These are phyloP conservation scores for Leptinotarsa defecta DNA, from an alignment of 1,140 invertebrate species.

Conservation along the genomic window DNA sequence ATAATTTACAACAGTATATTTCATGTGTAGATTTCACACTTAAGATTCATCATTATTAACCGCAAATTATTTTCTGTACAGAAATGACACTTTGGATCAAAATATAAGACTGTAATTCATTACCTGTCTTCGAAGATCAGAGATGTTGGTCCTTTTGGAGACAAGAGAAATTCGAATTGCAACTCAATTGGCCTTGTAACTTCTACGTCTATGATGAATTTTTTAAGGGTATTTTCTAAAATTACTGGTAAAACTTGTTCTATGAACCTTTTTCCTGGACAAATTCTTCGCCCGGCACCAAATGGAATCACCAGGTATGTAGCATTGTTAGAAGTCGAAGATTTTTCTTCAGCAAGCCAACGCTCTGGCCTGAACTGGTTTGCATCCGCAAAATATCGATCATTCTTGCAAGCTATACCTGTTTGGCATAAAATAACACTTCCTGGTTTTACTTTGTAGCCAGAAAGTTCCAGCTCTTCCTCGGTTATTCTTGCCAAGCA, in stretches of 20 bases:
- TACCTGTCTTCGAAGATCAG: conserved; percentile 65
- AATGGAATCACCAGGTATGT: conserved; percentile 80
- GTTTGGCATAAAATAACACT: conserved; percentile 86
- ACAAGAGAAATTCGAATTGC: conserved; percentile 78
- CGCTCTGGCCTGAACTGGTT: conserved; percentile 78
- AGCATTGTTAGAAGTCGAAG: conserved; percentile 56
- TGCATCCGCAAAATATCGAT: conserved; percentile 79
- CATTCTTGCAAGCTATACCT: conserved; percentile 76
- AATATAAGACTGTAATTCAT: no score
- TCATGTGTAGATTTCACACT: no score
- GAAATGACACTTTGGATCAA: no score
- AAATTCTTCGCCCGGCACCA: conserved; percentile 81
- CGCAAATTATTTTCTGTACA: no score
- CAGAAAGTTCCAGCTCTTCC: conserved; percentile 74
- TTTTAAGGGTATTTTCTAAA: conserved; percentile 73
- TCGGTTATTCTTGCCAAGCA: conserved; percentile 81
- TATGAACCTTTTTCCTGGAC: conserved; percentile 81
- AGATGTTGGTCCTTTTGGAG: conserved; percentile 72
- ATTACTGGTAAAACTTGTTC: conserved; percentile 77
- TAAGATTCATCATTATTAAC: no score
- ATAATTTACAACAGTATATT: no score
- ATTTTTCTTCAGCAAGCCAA: conserved; percentile 68
- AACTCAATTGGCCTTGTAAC: conserved; percentile 70
- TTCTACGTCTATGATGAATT: conserved; percentile 65
- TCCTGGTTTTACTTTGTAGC: conserved; percentile 78